Percentiles rank a stretch among this genome's conserved stretches.
phyloP scores from a whole-genome alignment of 2,797 vertebrate genomes.

The Melanotaenia pygmaea region DNA sequence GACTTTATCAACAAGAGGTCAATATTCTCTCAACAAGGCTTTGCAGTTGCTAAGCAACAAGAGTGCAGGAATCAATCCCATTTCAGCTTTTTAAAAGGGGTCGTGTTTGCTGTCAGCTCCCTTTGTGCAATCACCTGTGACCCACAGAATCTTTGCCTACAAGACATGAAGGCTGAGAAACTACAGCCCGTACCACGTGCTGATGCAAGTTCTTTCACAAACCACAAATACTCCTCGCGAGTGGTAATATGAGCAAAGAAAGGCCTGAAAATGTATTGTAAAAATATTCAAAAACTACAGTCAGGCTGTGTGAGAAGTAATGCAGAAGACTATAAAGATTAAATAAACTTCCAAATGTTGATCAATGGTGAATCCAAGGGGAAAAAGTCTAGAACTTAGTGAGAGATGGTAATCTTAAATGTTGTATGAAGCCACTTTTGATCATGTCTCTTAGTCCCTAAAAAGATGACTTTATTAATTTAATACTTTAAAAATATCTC shows the following conservation, averaged over 20 bases:
- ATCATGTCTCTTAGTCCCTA: not conserved
- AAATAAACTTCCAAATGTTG: not conserved
- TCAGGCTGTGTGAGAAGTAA: not conserved
- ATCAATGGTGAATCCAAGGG: not conserved
- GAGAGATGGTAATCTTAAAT: not conserved
- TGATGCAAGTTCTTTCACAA: slow-evolving; percentile 10
- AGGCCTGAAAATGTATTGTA: not conserved
- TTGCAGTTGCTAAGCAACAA: slow-evolving; percentile 82
- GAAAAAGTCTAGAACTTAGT: not conserved
- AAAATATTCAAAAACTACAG: not conserved
- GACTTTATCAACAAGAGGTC: slow-evolving; percentile 80
- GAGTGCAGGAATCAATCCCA: slow-evolving; percentile 74
- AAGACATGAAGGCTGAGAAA: slow-evolving; percentile 39
- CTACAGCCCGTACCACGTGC: slow-evolving; percentile 29
- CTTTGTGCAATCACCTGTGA: slow-evolving; percentile 59
- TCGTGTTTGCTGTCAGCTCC: slow-evolving; percentile 73
- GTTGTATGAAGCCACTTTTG: not conserved
- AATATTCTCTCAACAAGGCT: slow-evolving; percentile 75
- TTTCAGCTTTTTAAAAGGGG: slow-evolving; percentile 74
- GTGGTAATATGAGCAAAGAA: not conserved
- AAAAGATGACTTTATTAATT: not conserved
- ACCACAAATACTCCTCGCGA: slow-evolving; percentile 16
- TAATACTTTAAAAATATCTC: not conserved
- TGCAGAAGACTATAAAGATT: not conserved
- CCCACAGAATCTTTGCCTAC: slow-evolving; percentile 45